Base-by-base conservation (phyloP, 1,140 invertebrate species). In the Tachypleus tridentatus region DNA sequence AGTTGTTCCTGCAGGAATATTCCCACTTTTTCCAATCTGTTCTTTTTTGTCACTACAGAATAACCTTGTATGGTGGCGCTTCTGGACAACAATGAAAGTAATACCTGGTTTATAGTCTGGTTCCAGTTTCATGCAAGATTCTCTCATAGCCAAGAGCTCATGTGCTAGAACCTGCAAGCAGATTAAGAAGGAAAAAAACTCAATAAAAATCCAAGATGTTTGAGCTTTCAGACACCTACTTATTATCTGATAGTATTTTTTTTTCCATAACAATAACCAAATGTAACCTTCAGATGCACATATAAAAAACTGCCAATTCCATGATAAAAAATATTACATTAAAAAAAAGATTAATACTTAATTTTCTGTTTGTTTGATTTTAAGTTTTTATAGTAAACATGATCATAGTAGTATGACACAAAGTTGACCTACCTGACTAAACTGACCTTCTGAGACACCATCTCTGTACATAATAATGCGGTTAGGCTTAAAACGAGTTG, bases 371-470 rank as follows among this genome's bases (percentile, higher is more conserved):
- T 29, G 29, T 29, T 29, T 29, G 29, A 29, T 29, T 29, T 29
- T 29, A 29, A 29, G 29, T 29, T 29, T 29, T 29, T 29, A 29
- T 29, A 2, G 29, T 29, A 29, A 29, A 29, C 29, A 29, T 29
- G 29, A 29, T 29, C 29, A 29, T 29, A 29, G 29, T 54, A 8
- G 53, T 54, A 7, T 54, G 53, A 54, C 53, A 8, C n/a, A 7
- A n/a, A n/a, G 7, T 5, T 62, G 4, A 49, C 49, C 59, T 51
- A 64, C 66, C 53, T 67, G 59, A 60, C 79, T 71, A 74, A 95
- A 93, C 70, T 94, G 88, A 0, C 91, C 90, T 72, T 94, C 91
- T 4, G 87, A 88, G 0, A 96, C 92, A 4, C 91, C 92, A 74
- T 95, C 92, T 7, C 91, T 80, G 74, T 86, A 93, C 63, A 89